These are phyloP conservation scores for Pogona vitticeps DNA, from an alignment of 2,113 vertebrate species.

Conservation along the genomic window DNA sequence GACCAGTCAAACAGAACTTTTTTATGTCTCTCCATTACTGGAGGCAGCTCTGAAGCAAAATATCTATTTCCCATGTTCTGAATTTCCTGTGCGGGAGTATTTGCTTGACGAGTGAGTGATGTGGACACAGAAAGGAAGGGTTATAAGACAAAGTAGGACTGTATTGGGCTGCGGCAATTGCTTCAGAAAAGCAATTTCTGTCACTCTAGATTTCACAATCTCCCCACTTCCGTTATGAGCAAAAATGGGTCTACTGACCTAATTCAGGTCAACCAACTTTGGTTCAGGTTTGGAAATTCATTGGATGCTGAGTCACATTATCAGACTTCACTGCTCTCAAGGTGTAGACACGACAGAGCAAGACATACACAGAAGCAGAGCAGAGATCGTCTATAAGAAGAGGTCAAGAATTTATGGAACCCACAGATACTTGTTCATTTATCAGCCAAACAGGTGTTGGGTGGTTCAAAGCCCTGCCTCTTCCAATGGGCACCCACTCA, in stretches of 20 bases:
- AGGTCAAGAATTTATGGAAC: background rate
- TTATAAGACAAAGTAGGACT: background rate
- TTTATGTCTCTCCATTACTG: background rate
- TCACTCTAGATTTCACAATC: background rate
- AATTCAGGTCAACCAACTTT: too few relatives aligned
- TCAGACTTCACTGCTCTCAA: background rate
- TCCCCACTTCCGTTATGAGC: too few relatives aligned
- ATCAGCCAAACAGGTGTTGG: too few relatives aligned
- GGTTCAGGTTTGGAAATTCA: too few relatives aligned
- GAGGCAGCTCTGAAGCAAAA: constrained; percentile 11
- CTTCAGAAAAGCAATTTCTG: background rate
- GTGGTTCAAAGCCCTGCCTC: too few relatives aligned
- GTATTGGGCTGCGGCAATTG: background rate
- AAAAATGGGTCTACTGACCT: background rate
- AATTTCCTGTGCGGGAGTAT: background rate
- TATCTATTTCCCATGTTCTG: background rate
- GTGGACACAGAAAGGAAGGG: background rate
- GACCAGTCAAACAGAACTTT: background rate
- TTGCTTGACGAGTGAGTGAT: background rate
- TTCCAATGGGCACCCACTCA: too few relatives aligned
- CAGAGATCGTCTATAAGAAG: background rate
- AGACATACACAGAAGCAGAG: background rate
- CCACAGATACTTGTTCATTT: background rate
- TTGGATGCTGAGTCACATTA: background rate
- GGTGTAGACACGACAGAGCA: background rate